Evolutionary conservation across 1,140 invertebrate species (phyloP), one percentile per base, ranked within the genome.

Genomic region (Drosophila oshimai): DNA sequence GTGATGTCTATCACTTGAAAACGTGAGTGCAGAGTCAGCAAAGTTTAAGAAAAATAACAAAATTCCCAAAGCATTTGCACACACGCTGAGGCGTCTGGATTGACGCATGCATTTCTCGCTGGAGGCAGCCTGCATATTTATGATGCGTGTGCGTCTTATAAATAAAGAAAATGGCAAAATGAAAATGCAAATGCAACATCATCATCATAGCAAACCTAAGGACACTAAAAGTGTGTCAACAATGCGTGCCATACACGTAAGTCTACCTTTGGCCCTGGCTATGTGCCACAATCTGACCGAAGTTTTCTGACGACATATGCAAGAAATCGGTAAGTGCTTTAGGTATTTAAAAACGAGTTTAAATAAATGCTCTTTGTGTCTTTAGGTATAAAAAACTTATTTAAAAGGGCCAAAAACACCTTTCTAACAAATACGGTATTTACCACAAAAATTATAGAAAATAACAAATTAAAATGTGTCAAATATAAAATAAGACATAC

Each of bases 191-290:
- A 58, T 65, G 61, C 53, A 71, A 24, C 68, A 45, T 22, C 67
- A 60, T 28, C 47, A 51, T 1, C 44, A 50, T 24, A 6, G 1
- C 26, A 10, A 13, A 13, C 54, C 15, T 15, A 12, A 5, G 13
- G 6, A 45, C 20, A 6, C 60, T 17, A 42, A 58, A 75, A 72
- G 44, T 86, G 80, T 86, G 80, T 84, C 80, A 84, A 86, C 80
- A 84, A 73, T 76, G 81, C 74, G 74, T 84, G 77, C 71, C 78
- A 53, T 26, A n/a, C n/a, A n/a, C n/a, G n/a, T n/a, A 41, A 55
- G 62, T 28, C 62, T 17, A 18, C 13, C 41, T 15, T 0, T 12
- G 2, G 9, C 9, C 22, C n/a, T 4, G 3, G 2, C 12, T 15
- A 2, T n/a, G 4, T 3, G 15, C 20, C 24, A 37, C 10, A 34